These are phyloP conservation scores for Hydrochoerus hydrochaeris DNA, from an alignment of 2,113 vertebrate species.

Conservation along the genomic window DNA sequence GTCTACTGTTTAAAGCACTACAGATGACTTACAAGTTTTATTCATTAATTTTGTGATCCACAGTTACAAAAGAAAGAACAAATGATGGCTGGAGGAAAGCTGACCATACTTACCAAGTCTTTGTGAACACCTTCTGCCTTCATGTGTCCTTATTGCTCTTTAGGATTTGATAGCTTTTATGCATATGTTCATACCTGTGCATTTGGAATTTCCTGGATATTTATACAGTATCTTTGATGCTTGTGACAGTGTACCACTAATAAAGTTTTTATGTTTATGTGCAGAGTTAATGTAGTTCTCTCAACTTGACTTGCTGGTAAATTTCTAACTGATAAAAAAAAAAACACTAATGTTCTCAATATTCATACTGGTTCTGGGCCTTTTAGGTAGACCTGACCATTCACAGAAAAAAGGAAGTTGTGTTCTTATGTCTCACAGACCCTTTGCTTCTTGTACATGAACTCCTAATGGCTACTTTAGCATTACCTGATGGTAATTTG, in stretches of 20 bases:
- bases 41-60: slow-evolving; percentile 82
- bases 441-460: neutral
- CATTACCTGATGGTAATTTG: slow-evolving; percentile 36
- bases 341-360: slow-evolving; percentile 24
- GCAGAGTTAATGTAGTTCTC: neutral
- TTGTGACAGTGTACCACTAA: slow-evolving; percentile 36
- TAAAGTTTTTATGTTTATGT: slow-evolving; percentile 64
- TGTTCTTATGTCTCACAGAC: neutral
- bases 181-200: neutral
- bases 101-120: slow-evolving; percentile 73
- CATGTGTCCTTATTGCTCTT: slow-evolving; percentile 64
- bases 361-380: neutral
- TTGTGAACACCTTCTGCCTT: slow-evolving; percentile 69
- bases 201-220: slow-evolving; percentile 5
- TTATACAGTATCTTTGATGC: neutral
- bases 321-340: slow-evolving; percentile 9
- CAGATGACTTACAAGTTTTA: slow-evolving; percentile 22
- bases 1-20: neutral
- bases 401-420: neutral
- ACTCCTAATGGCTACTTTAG: slow-evolving; percentile 32
- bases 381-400: neutral
- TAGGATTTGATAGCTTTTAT: slow-evolving; percentile 49
- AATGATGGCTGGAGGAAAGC: slow-evolving; percentile 81
- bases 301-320: neutral
- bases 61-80: slow-evolving; percentile 84